Evolutionary conservation across 2,888 invertebrate genomes (phyloP), one percentile per base, ranked within the genome.

Genomic region (Ceramica pisi): DNA sequence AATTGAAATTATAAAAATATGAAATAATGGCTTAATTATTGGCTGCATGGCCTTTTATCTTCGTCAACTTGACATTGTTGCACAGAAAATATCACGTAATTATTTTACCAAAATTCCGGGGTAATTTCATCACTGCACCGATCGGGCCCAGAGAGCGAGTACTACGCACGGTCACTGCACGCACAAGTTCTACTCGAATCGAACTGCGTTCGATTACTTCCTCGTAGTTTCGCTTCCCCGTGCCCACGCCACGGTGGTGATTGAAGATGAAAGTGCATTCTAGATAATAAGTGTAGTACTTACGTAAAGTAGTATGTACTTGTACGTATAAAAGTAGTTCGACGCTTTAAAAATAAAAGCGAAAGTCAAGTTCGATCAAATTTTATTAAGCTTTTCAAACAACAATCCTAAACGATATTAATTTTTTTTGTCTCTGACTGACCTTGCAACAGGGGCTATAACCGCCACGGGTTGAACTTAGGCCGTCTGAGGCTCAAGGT

Each of bases 181-280:
- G 90, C 90, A 75, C 87, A 87, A 80, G 78, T 80, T 82, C 70
- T 64, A 75, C 74, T 82, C 53, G 55, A 68, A 55, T 44, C 66
- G 51, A 75, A 63, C 65, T 68, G 73, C 71, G 77, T 85, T 84
- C 87, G 82, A 90, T 91, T 91, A 89, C 90, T 93, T 92, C 90
- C 91, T 90, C 78, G 81, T 88, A 82, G 88, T 91, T 91, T 90
- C 85, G 88, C 90, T 92, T 91, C 89, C 88, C 83, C 76, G 70
- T 88, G 83, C 83, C 38, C 46, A 35, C 83, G 75, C 38, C 46
- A 35, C 83, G 75, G 74, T 74, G 66, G 14, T 82, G 75, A 82
- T 88, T 80, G 87, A 90, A 90, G 89, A 91, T 90, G 90, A 90
- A 91, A 90, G 89, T 89, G 79, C 71, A 75, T 84, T 62, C 12